Evolutionary conservation across 1,140 invertebrate species (phyloP), one percentile per base, ranked within the genome.

Genomic region (Eriocheir sinensis): DNA sequence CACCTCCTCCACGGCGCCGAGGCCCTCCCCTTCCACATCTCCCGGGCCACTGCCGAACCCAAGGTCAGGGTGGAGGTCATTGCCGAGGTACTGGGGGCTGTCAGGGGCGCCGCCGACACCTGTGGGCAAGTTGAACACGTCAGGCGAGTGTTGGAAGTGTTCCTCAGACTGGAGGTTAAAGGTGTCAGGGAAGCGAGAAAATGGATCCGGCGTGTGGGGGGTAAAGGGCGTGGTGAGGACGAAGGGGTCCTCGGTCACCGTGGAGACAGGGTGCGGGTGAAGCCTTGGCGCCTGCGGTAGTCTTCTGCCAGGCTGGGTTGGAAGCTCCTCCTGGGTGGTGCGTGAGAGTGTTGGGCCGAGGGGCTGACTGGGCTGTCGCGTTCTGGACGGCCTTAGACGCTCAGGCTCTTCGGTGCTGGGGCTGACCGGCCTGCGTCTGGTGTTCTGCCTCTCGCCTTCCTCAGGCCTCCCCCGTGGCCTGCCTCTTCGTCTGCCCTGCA

Each of bases 331-430:
- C 1, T 72, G 21, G 6, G n/a, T n/a, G 27, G 8, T 72, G 60
- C 21, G 60, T 6, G 60, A n/a, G 4, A 15, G 44, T 72, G 60
- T 38, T 79, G 90, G 86, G 27, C 60, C 40, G 30, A 88, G 30
- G 6, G 34, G 30, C 32, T 40, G 44, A 12, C 32, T 30, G 2
- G 91, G 91, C 85, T 44, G 91, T 36, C 83, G 91, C 27, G 80
- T 92, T 44, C 72, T 92, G 15, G 81, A 60, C 15, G 89, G 80
- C 83, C 93, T 94, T 12, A 86, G 86, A 44, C n/a, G 53, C 89
- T n/a, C 60, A 6, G 4, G 60, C 60, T 72, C 3, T n/a, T 72
- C 60, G 6, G 60, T 72, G 8, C 6, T 4, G 40, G 21, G 41
- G 30, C 9, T 90, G 38, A 41, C 36, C 12, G 93, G 93, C 34